Base-by-base conservation (phyloP, 1,140 invertebrate genomes). In the Listronotus bonariensis region DNA sequence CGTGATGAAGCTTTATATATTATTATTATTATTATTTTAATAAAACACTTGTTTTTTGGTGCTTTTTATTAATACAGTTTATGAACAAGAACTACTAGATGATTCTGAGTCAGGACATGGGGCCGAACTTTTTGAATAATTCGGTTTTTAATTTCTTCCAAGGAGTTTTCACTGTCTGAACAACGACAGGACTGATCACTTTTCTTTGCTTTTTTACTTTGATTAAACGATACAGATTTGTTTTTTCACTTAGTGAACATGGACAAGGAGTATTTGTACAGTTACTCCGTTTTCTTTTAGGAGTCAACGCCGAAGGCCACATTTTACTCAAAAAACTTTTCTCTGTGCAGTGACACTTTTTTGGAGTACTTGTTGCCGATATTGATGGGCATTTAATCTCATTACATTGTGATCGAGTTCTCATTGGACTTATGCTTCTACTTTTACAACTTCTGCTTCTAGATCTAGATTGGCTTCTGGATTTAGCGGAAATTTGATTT, bases 261-360 rank as follows among this genome's bases (percentile, higher is more conserved):
- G 1, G 5, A 48, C 45, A 48, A 2, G 41, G 41, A 18, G 49
- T 43, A 40, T 53, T 53, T 0, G 36, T 53, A 17, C n/a, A 31
- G 32, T 53, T 58, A 38, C 26, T 45, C 14, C 42, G 43, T 20
- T 46, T 46, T 12, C 15, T 46, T 14, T 41, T 45, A 2, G 20
- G 26, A n/a, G 6, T 5, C 7, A 45, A 46, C 7, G 59, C 40
- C 6, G 36, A 12, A n/a, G 59, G 49, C 40, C 17, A 53, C 6
- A 62, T 10, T 6, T 62, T 53, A 26, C 26, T 62, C 6, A 62
- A 34, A 38, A 62, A 62, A 10, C 17, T 51, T 32, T n/a, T 8
- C n/a, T 45, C 36, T 18, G 32, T 14, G 9, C 7, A 10, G 6
- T n/a, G n/a, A 26, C 9, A 14, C 26, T 31, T 49, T 51, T 49